Evolutionary conservation across 2,113 vertebrate genomes (phyloP).

Genomic region (Albula glossodonta): DNA sequence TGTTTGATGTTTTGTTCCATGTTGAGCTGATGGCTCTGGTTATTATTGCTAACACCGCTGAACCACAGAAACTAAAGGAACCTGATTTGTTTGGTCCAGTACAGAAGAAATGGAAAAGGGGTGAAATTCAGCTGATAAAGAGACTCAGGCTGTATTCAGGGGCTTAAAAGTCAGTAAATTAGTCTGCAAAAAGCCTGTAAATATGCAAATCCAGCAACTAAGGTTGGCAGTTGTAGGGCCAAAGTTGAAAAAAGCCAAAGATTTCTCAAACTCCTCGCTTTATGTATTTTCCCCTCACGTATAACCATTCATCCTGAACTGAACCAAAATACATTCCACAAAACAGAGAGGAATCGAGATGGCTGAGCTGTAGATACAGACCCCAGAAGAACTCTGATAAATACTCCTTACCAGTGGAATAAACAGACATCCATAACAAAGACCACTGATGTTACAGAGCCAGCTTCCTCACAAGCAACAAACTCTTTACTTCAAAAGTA

Average conservation of each 20-base stretch:
- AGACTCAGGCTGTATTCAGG: slow-evolving; percentile 63
- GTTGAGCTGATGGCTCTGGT: not conserved
- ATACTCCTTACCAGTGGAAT: no score
- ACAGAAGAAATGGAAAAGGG: slow-evolving; percentile 34
- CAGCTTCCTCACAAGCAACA: not conserved
- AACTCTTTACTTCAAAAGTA: no score
- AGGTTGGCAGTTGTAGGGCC: slow-evolving; percentile 33
- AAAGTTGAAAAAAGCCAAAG: not conserved
- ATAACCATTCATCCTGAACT: not conserved
- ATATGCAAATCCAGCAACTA: slow-evolving; percentile 71
- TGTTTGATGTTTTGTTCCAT: not conserved
- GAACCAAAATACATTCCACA: not conserved
- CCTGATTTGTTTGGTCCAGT: slow-evolving; percentile 43
- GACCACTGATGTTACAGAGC: no score
- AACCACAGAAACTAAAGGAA: not conserved
- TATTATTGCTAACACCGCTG: not conserved
- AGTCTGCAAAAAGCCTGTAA: slow-evolving; percentile 69
- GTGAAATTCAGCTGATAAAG: slow-evolving; percentile 65
- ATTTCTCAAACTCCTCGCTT: not conserved
- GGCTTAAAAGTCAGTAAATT: slow-evolving; percentile 69
- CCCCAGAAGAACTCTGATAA: no score
- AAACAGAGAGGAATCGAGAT: not conserved
- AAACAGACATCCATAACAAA: no score
- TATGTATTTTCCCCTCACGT: not conserved
- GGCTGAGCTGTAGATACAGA: not conserved